Conservation (phyloP, 2,797 vertebrate genomes). For the Acipenser oxyrinchus region DNA sequence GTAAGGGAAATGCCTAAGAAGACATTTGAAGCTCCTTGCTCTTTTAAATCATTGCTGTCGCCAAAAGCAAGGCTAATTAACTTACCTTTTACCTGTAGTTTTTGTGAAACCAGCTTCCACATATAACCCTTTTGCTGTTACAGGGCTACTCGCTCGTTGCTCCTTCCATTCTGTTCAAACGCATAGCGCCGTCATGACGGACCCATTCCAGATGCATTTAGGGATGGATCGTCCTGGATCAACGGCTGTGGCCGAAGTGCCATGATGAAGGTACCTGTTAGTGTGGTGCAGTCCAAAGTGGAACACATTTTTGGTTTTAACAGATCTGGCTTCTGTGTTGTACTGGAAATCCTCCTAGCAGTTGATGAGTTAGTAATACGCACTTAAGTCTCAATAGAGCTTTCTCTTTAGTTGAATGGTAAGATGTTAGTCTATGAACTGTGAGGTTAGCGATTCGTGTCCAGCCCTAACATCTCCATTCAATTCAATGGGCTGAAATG, state of each 20-base stretch:
- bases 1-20: no score
- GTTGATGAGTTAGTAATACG: background rate
- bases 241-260: constrained; percentile 87
- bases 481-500: no score
- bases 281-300: background rate
- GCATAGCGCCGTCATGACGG: constrained; percentile 88
- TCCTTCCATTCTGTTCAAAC: constrained; percentile 96
- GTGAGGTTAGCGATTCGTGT: no score
- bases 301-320: constrained; percentile 40
- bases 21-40: no score
- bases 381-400: no score
- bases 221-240: constrained; percentile 78
- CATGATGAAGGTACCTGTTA: constrained; percentile 86
- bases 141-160: constrained; percentile 98
- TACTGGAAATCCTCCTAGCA: background rate
- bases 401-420: no score
- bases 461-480: no score
- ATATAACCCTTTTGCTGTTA: constrained; percentile 2
- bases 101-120: background rate
- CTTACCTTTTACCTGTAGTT: no score
- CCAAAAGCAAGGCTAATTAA: no score
- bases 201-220: constrained; percentile 76
- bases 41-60: no score
- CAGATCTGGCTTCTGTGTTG: background rate
- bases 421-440: no score